Conservation (phyloP, 92 coral and sea anemone species). For the Heteractis magnifica region DNA sequence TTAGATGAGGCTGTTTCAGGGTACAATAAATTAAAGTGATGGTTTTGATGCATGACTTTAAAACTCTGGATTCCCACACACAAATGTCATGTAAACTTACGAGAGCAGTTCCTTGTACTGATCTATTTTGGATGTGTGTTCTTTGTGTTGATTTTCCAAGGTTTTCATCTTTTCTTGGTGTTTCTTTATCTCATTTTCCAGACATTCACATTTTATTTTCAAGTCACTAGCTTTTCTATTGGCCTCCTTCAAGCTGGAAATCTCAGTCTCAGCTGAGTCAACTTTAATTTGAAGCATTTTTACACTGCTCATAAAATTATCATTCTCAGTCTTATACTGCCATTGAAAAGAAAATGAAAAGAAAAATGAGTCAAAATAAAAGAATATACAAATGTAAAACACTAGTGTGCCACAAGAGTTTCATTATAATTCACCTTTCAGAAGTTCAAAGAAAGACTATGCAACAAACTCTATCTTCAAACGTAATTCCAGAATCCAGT, state of each 20-base stretch:
- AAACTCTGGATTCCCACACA: too few relatives aligned
- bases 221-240: constrained; percentile 17
- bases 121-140: constrained; percentile 33
- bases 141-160: constrained; percentile 39
- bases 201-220: constrained; percentile 34
- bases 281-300: constrained; percentile 18
- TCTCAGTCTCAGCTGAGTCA: constrained; percentile 6
- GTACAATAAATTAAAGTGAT: too few relatives aligned
- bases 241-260: neutral
- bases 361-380: neutral
- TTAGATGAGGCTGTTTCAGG: too few relatives aligned
- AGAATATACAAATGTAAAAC: neutral
- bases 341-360: neutral
- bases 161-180: constrained; percentile 38
- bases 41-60: too few relatives aligned
- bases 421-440: too few relatives aligned
- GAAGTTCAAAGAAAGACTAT: too few relatives aligned
- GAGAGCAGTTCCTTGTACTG: constrained; percentile 43
- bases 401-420: too few relatives aligned
- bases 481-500: too few relatives aligned
- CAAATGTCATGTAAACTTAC: constrained; percentile 24
- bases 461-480: too few relatives aligned
- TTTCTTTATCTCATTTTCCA: constrained; percentile 35
- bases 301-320: neutral
- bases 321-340: constrained; percentile 36